phyloP scores from a whole-genome alignment of 2,113 vertebrate species.

The Albula glossodonta region DNA sequence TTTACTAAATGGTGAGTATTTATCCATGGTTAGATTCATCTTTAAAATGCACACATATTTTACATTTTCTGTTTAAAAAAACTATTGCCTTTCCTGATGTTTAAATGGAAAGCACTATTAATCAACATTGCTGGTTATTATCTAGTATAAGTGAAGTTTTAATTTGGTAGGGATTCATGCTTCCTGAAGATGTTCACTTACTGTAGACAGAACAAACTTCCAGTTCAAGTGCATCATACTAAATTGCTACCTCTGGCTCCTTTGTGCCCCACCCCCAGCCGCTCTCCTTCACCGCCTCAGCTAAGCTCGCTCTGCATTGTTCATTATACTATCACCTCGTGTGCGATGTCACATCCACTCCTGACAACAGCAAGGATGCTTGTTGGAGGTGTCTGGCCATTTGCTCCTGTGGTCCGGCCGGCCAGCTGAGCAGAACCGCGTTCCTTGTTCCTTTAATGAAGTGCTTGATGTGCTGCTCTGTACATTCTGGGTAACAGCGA shows the following conservation, averaged over 20 bases:
- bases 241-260: slow-evolving; percentile 3
- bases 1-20: no score
- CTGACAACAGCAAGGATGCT: slow-evolving; percentile 18
- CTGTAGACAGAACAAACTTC: background rate
- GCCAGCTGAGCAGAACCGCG: slow-evolving; percentile 32
- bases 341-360: slow-evolving; percentile 24
- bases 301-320: slow-evolving; percentile 12
- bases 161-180: background rate
- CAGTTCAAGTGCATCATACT: slow-evolving; percentile 11
- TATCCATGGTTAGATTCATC: no score
- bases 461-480: slow-evolving; percentile 55
- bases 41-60: background rate
- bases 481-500: slow-evolving; percentile 57
- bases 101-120: no score
- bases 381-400: slow-evolving; percentile 22
- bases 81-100: no score
- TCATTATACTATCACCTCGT: slow-evolving; percentile 34
- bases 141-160: background rate
- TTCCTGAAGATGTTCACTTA: background rate
- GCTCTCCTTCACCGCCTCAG: slow-evolving; percentile 10
- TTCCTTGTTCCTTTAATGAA: slow-evolving; percentile 50
- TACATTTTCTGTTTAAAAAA: background rate
- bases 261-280: background rate
- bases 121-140: no score
- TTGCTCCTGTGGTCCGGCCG: slow-evolving; percentile 30